These are phyloP conservation scores for Drosophila subquinaria DNA, from an alignment of 2,888 invertebrate genomes.

Conservation along the genomic window DNA sequence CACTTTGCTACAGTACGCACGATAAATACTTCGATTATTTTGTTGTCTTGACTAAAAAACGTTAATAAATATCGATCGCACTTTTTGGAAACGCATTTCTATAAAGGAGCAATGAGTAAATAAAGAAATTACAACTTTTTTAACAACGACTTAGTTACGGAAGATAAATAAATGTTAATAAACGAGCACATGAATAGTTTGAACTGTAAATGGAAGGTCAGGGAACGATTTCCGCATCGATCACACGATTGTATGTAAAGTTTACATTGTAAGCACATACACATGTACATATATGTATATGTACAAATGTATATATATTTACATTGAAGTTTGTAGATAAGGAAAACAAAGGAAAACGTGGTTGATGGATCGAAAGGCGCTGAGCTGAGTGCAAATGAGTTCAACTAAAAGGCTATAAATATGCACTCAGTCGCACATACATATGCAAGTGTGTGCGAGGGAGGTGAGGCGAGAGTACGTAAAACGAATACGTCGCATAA, in stretches of 20 bases:
- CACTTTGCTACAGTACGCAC: no score
- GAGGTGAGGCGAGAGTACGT: slow-evolving; percentile 8
- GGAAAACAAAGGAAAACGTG: slow-evolving; percentile 58
- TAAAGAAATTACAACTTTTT: background rate
- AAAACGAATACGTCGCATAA: slow-evolving; percentile 17
- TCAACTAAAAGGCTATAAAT: slow-evolving; percentile 76
- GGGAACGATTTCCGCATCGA: slow-evolving; percentile 26
- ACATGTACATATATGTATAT: background rate
- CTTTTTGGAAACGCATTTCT: no score
- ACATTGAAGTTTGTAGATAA: slow-evolving; percentile 37
- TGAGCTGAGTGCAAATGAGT: slow-evolving; percentile 74
- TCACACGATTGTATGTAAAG: slow-evolving; percentile 1
- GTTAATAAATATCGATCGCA: background rate
- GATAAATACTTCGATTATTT: no score
- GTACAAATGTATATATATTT: background rate
- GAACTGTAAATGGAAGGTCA: slow-evolving; percentile 26
- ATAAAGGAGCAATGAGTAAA: no score
- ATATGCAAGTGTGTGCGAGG: slow-evolving; percentile 11
- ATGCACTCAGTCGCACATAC: slow-evolving; percentile 40
- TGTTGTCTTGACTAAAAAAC: no score
- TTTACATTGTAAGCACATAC: background rate
- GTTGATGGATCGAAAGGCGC: slow-evolving; percentile 37
- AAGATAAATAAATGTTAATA: slow-evolving; percentile 9
- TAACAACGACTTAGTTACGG: background rate
- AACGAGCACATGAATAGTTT: slow-evolving; percentile 11